A percentile compares a stretch with the other conserved stretches of the same genome.
phyloP scores from a whole-genome alignment of 1,140 invertebrate genomes.

The Mycetomoellerius zeteki region DNA sequence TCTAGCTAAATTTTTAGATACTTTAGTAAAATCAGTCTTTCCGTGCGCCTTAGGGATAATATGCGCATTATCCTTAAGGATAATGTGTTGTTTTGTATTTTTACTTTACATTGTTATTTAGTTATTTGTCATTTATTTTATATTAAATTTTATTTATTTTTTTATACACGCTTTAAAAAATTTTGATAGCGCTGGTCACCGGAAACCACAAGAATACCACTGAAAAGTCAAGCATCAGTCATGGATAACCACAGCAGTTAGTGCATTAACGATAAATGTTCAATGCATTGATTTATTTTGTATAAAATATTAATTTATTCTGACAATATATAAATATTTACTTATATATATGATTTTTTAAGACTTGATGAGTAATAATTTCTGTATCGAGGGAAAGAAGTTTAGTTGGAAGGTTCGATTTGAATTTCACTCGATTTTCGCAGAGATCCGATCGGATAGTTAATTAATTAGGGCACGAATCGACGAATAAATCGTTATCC shows the following conservation, averaged over 20 bases:
- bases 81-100: not conserved
- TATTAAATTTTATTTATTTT: not conserved
- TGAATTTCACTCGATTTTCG: not conserved
- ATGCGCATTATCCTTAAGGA: too few species aligned
- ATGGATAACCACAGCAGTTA: not conserved
- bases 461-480: slow-evolving; percentile 55
- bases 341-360: not conserved
- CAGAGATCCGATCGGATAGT: slow-evolving; percentile 15
- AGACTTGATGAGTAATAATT: not conserved
- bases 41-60: too few species aligned
- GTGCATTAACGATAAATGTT: not conserved
- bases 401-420: not conserved
- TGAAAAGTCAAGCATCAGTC: not conserved
- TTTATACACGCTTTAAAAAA: not conserved
- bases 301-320: slow-evolving; percentile 4
- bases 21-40: too few species aligned
- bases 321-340: not conserved
- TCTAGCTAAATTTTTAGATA: too few species aligned
- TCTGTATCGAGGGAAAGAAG: not conserved
- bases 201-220: not conserved
- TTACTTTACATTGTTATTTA: not conserved
- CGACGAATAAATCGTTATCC: slow-evolving; percentile 37
- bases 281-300: not conserved
- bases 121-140: not conserved
- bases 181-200: not conserved